phyloP scores from a whole-genome alignment of 2,113 vertebrate species.

The Dolichotis patagonum region DNA sequence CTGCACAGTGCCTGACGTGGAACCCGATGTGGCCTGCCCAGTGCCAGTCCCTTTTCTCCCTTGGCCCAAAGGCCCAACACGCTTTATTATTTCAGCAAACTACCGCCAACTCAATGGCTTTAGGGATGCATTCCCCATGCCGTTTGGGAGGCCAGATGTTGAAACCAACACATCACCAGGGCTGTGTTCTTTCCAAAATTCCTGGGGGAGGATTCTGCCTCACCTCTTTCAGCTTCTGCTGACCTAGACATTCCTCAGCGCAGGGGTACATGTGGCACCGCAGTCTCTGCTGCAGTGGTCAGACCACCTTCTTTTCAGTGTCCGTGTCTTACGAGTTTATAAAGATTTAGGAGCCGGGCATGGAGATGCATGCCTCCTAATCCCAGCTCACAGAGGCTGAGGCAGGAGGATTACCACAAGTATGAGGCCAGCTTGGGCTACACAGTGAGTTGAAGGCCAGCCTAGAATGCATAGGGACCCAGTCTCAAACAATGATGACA shows the following conservation, averaged over 20 bases:
- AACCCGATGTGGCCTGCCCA: background rate
- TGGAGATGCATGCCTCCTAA: background rate
- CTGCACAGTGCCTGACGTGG: background rate
- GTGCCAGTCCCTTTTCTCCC: background rate
- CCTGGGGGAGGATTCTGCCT: background rate
- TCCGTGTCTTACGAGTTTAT: background rate
- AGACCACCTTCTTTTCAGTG: background rate
- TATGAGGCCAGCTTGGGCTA: background rate
- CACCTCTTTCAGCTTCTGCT: background rate
- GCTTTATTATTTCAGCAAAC: background rate
- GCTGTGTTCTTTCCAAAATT: background rate
- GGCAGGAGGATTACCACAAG: no score
- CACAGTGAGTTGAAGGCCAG: background rate
- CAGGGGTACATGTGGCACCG: background rate
- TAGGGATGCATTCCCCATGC: background rate
- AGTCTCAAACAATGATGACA: background rate
- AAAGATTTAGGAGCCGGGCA: background rate
- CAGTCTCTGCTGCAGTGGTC: background rate
- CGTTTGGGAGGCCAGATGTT: background rate
- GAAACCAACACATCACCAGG: background rate
- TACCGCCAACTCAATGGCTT: background rate
- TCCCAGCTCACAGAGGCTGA: background rate
- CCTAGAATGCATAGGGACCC: background rate
- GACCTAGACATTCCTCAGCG: background rate
- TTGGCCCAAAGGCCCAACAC: background rate